Percentiles rank a stretch among this genome's conserved stretches.
phyloP scores from a whole-genome alignment of 1,140 invertebrate genomes.

The Bathynomus jamesi region DNA sequence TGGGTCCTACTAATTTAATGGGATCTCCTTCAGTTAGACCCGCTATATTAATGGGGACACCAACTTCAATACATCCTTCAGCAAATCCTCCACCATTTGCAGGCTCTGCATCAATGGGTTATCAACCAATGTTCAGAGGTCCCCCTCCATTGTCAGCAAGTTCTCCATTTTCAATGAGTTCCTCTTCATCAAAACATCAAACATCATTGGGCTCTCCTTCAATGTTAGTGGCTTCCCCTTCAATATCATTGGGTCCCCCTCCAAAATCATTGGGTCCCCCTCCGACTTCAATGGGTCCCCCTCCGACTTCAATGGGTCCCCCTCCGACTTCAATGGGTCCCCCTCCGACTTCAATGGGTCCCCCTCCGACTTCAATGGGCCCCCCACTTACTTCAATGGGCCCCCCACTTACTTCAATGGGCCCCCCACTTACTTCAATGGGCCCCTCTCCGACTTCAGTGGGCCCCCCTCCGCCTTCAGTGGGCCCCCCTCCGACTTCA shows the following conservation, averaged over 20 bases:
- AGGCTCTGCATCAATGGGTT: background rate
- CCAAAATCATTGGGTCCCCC: background rate
- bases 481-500: background rate
- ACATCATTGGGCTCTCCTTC: background rate
- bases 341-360: no score
- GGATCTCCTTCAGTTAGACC: background rate
- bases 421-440: background rate
- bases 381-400: background rate
- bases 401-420: background rate
- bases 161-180: background rate
- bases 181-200: background rate
- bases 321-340: no score
- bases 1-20: background rate
- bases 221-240: background rate
- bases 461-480: background rate
- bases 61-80: no score
- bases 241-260: background rate
- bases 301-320: no score
- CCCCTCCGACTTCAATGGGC: no score
- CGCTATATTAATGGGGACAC: no score
- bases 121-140: background rate
- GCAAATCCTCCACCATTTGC: background rate
- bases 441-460: background rate
- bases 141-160: background rate
- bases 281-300: no score